A percentile compares a stretch with the other conserved stretches of the same genome.
phyloP scores from a whole-genome alignment of 2,888 invertebrate species.

The Dryococelus australis region DNA sequence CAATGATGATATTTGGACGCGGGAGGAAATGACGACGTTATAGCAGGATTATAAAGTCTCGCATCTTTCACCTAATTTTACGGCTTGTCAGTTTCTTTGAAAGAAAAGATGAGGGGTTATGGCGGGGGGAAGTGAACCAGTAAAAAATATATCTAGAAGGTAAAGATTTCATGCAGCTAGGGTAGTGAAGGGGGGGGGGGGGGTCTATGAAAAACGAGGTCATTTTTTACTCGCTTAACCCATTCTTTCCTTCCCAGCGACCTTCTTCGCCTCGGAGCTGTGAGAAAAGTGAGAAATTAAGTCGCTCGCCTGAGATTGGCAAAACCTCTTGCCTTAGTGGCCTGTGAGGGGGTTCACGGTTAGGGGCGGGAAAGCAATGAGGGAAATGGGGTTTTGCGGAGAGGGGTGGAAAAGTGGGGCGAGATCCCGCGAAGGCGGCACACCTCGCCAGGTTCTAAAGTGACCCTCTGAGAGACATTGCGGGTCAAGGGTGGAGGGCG shows the following conservation, averaged over 20 bases:
- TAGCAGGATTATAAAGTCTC: neutral
- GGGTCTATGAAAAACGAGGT: neutral
- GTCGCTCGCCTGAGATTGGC: neutral
- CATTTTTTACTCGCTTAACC: constrained; percentile 16
- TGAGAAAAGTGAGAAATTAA: constrained; percentile 9
- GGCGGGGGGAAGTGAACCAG: neutral
- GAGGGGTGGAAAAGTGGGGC: neutral
- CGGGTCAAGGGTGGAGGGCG: neutral
- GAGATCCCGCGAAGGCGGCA: neutral
- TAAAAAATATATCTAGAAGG: neutral
- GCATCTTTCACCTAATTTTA: constrained; percentile 9
- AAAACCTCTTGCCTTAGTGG: neutral
- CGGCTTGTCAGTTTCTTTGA: neutral
- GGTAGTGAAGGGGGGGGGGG: neutral
- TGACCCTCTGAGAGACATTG: neutral
- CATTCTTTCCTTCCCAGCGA: neutral
- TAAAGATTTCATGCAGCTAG: neutral
- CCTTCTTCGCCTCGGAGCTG: neutral
- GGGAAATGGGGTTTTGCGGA: neutral
- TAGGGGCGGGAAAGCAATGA: neutral
- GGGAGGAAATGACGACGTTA: neutral
- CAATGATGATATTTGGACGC: neutral
- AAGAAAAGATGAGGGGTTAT: neutral
- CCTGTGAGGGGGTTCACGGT: neutral
- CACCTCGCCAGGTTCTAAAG: neutral